Conservation (phyloP, 2,888 invertebrate genomes). For the Galerucella calmariensis region DNA sequence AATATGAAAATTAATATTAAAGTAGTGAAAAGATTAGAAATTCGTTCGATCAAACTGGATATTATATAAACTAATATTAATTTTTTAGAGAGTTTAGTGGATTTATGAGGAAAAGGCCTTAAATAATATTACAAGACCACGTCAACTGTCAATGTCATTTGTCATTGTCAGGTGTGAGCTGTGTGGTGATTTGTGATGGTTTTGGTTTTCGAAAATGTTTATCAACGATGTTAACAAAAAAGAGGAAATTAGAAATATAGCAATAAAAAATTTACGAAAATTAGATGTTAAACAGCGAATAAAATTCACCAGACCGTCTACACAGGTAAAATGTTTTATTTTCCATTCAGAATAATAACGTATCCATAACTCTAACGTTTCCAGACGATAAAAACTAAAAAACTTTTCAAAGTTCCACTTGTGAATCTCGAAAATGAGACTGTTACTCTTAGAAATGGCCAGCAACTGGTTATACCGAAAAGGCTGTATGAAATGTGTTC, state of each 20-base stretch:
- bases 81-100: background rate
- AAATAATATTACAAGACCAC: background rate
- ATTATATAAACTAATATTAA: background rate
- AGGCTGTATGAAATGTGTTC: constrained; percentile 79
- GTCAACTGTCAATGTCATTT: background rate
- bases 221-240: constrained; percentile 69
- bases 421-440: constrained; percentile 67
- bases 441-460: constrained; percentile 74
- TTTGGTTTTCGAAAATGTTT: constrained; percentile 64
- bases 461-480: constrained; percentile 77
- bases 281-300: constrained; percentile 78
- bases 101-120: background rate
- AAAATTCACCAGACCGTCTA: constrained; percentile 73
- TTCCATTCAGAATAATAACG: constrained; percentile 21
- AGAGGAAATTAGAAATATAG: constrained; percentile 69
- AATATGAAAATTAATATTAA: too few relatives aligned
- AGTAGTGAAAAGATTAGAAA: background rate
- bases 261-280: constrained; percentile 75
- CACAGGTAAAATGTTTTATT: constrained; percentile 56
- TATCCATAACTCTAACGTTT: constrained; percentile 39
- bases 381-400: constrained; percentile 59
- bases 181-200: constrained; percentile 1
- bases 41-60: background rate
- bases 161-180: constrained; percentile 10
- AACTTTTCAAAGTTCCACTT: constrained; percentile 69